Conservation (phyloP, 2,888 invertebrate species). For the Dryobota labecula region DNA sequence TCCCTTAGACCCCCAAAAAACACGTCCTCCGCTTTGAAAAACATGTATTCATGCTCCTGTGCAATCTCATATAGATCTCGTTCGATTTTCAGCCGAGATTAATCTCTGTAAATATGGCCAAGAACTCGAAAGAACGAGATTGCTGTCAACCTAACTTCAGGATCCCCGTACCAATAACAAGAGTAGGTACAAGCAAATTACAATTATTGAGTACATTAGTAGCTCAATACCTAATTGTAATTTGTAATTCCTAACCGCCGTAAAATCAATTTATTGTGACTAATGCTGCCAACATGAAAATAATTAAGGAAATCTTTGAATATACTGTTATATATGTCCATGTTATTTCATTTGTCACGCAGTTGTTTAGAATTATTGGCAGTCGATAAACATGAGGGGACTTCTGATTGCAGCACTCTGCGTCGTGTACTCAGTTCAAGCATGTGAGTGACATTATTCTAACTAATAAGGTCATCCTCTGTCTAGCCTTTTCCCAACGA, state of each 20-base stretch:
- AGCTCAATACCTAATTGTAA: constrained; percentile 8
- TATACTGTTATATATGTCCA: constrained; percentile 27
- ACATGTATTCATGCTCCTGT: too few species aligned
- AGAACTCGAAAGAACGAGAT: too few species aligned
- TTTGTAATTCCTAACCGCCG: constrained; percentile 4
- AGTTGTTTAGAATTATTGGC: constrained; percentile 21
- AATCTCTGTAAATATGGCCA: too few species aligned
- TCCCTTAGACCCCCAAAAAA: too few species aligned
- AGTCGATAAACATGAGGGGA: constrained; percentile 40
- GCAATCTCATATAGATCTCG: too few species aligned
- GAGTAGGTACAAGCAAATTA: constrained; percentile 38
- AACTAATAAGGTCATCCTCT: not conserved
- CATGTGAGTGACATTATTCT: constrained; percentile 40
- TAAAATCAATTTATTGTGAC: constrained; percentile 48
- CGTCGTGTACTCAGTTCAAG: constrained; percentile 40
- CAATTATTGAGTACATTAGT: too few species aligned
- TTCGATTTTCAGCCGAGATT: too few species aligned
- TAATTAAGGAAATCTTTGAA: constrained; percentile 20
- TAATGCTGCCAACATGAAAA: constrained; percentile 33
- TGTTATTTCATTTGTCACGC: constrained; percentile 6
- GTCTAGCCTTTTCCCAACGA: not conserved
- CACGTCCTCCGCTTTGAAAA: too few species aligned
- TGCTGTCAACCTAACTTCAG: too few species aligned
- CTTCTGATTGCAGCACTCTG: constrained; percentile 35
- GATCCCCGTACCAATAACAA: constrained; percentile 20